A percentile compares a stretch with the other conserved stretches of the same genome.
These are phyloP conservation scores for Trididemnum nubilum DNA, from an alignment of 23 tunicate genomes.

Conservation along the genomic window DNA sequence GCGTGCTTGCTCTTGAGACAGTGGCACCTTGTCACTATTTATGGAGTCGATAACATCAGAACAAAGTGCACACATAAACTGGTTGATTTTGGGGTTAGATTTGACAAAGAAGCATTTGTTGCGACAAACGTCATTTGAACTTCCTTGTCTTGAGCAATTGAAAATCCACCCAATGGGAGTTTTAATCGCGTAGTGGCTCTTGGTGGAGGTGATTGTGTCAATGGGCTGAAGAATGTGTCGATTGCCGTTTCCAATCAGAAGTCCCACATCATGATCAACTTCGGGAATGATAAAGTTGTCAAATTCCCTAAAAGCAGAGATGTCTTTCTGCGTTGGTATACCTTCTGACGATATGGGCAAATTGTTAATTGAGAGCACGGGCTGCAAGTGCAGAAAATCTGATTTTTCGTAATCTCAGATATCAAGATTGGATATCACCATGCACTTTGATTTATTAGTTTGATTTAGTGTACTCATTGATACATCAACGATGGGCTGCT, in stretches of 20 bases:
- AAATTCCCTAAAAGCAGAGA: not conserved
- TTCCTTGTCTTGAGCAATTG: constrained; percentile 15
- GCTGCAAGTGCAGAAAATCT: not conserved
- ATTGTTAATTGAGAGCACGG: not conserved
- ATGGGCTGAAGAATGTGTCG: constrained; percentile 16
- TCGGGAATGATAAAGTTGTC: not conserved
- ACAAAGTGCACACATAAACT: constrained; percentile 5
- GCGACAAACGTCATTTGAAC: not conserved
- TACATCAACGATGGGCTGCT: not conserved
- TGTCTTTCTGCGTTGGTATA: not conserved
- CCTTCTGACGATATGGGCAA: not conserved
- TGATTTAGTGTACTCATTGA: not conserved
- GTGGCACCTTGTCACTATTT: not conserved
- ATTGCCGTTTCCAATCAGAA: constrained; percentile 38
- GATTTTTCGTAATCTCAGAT: not conserved
- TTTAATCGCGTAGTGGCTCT: constrained; percentile 12
- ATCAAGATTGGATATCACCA: not conserved
- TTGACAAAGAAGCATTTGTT: constrained; percentile 7
- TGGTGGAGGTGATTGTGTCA: not conserved
- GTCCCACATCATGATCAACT: constrained; percentile 13
- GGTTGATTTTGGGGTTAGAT: not conserved
- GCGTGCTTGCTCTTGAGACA: not conserved
- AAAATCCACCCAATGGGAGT: constrained; percentile 19
- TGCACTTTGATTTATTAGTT: not conserved
- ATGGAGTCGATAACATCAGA: not conserved